Conservation (phyloP, 2,797 vertebrate genomes). For the Erethizon dorsatum region DNA sequence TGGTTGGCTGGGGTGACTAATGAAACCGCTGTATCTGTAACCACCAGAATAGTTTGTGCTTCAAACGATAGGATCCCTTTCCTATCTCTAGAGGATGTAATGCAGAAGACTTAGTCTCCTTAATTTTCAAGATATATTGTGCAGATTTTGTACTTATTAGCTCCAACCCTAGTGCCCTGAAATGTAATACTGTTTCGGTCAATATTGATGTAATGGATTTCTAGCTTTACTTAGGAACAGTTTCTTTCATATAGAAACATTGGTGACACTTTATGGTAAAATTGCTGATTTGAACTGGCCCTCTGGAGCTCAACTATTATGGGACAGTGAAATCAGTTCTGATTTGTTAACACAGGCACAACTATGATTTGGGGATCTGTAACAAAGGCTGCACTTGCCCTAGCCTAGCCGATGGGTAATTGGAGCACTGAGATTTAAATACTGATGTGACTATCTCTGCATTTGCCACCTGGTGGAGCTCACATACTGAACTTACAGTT, state of each 20-base stretch:
- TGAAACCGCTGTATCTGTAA: background rate
- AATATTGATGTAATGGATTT: background rate
- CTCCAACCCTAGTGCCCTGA: background rate
- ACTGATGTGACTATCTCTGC: conserved; percentile 10
- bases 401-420: background rate
- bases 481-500: conserved; percentile 58
- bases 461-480: conserved; percentile 75
- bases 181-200: background rate
- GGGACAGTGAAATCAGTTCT: background rate
- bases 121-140: background rate
- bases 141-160: background rate
- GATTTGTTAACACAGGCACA: background rate
- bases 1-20: background rate
- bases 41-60: background rate
- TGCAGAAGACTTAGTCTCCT: background rate
- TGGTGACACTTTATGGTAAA: background rate
- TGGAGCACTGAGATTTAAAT: background rate
- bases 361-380: background rate
- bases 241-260: background rate
- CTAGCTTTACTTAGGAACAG: background rate
- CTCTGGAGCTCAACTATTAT: background rate
- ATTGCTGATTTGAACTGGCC: background rate
- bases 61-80: background rate
- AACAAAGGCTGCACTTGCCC: background rate
- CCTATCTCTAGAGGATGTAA: background rate